Base-by-base conservation (phyloP, 1,140 invertebrate species). In the Meloidogyne hapla region DNA sequence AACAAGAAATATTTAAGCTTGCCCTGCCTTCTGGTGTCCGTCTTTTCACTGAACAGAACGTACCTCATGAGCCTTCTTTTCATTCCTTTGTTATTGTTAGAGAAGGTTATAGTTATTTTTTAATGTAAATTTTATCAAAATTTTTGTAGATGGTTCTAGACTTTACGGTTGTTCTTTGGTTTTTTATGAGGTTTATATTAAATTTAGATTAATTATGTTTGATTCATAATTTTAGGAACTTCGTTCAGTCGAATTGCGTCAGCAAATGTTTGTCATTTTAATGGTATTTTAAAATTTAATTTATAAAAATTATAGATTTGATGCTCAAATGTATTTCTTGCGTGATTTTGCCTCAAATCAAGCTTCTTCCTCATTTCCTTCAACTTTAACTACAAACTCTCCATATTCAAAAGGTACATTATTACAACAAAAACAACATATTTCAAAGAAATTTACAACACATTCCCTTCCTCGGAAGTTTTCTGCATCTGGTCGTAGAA, bases 71-170 rank as follows among this genome's bases (percentile, higher is more conserved):
- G 79, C 92, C 95, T 18, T 91, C 91, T 79, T 97, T 97, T 90
- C 96, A 99, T 88, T 94, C 94, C 66, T 99, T 98, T 90, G 91
- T 98, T 10, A 94, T 98, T 63, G 98, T 96, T 23, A 91, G 92
- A 84, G 95, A 98, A 69, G 71, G 71, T 73, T n/a, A n/a, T n/a
- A 10, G 40, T 12, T 25, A n/a, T n/a, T 8, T n/a, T 64, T 74
- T 15, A 74, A 65, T 25, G 0, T 15, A 64, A 26, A 15, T 9
- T 66, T 62, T 38, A 8, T 15, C 38, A 18, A 40, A 33, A 23
- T 72, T 23, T 64, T 65, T 73, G 38, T 40, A 73, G 94, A 98
- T 91, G 96, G 96, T 64, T 92, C 92, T 77, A 90, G 94, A 81
- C 92, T 92, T 69, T 96, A 95, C 90, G 96, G 96, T 56, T 95